Conservation (phyloP, 2,888 invertebrate species). For the Lycaena phlaeas region DNA sequence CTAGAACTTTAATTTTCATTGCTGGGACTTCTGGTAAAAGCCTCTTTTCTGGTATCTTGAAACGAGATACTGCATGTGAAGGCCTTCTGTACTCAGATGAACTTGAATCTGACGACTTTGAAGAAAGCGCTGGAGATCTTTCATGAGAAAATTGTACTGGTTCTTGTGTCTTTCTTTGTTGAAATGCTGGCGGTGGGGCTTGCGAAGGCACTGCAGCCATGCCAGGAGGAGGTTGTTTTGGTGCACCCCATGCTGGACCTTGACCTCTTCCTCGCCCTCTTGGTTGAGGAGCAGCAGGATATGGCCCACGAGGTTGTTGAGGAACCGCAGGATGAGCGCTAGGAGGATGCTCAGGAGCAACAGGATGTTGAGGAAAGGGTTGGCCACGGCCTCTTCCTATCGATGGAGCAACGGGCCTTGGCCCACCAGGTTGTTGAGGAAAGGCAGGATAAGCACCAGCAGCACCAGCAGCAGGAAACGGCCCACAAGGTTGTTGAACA, state of each 20-base stretch:
- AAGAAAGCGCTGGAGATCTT: neutral
- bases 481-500: neutral
- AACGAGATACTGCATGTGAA: constrained; percentile 22
- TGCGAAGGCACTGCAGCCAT: neutral
- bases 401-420: constrained; percentile 3
- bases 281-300: neutral
- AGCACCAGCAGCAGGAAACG: neutral
- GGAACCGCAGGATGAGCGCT: neutral
- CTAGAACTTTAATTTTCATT: constrained; percentile 47
- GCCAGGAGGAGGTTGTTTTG: constrained; percentile 1
- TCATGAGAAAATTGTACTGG: neutral
- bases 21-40: constrained; percentile 38
- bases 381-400: neutral
- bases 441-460: neutral
- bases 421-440: neutral
- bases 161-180: neutral
- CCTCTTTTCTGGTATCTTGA: constrained; percentile 42
- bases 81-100: neutral
- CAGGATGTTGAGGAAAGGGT: constrained; percentile 7
- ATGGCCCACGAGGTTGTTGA: constrained; percentile 4
- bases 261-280: constrained; percentile 3
- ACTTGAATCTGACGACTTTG: no score
- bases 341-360: constrained; percentile 10
- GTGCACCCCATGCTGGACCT: constrained; percentile 3
- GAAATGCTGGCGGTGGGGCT: neutral